A percentile compares a stretch with the other conserved stretches of the same genome.
Evolutionary conservation across 2,888 invertebrate species (phyloP).

Genomic region (Volucella inanis): DNA sequence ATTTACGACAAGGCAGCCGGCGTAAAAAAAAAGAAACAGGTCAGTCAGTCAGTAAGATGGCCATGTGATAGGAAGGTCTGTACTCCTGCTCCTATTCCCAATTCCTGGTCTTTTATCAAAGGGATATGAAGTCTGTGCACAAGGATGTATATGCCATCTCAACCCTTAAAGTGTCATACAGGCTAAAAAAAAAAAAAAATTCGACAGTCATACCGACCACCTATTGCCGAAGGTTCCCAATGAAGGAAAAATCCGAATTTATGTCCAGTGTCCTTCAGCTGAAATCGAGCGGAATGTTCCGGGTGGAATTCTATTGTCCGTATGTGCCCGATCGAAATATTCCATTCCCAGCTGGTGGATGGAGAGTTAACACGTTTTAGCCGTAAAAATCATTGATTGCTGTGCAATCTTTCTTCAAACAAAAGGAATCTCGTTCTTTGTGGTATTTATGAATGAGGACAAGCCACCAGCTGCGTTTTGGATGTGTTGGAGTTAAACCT

Average conservation of each 20-base stretch:
- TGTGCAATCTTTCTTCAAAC: neutral
- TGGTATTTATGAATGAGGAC: conserved; percentile 40
- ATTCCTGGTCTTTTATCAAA: neutral
- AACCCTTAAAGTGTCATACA: conserved; percentile 1
- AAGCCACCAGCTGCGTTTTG: neutral
- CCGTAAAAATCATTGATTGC: conserved; percentile 46
- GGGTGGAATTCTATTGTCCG: conserved; percentile 44
- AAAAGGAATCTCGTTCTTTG: conserved; percentile 3
- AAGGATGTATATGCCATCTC: neutral
- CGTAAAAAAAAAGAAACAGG: neutral
- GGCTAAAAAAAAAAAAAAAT: conserved; percentile 5
- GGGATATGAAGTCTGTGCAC: neutral
- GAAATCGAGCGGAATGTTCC: neutral
- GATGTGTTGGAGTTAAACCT: neutral
- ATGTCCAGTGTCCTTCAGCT: conserved; percentile 28
- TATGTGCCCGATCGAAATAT: conserved; percentile 27
- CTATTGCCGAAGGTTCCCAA: neutral
- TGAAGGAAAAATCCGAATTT: conserved; percentile 19
- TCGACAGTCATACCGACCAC: neutral
- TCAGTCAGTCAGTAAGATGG: neutral
- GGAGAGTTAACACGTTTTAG: conserved; percentile 45
- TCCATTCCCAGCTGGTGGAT: conserved; percentile 22
- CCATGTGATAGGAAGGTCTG: neutral
- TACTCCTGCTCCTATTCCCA: too few species aligned
- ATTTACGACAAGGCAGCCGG: conserved; percentile 4